These are phyloP conservation scores for Ceyx erithaca DNA, from an alignment of 2,797 vertebrate genomes.

Conservation along the genomic window DNA sequence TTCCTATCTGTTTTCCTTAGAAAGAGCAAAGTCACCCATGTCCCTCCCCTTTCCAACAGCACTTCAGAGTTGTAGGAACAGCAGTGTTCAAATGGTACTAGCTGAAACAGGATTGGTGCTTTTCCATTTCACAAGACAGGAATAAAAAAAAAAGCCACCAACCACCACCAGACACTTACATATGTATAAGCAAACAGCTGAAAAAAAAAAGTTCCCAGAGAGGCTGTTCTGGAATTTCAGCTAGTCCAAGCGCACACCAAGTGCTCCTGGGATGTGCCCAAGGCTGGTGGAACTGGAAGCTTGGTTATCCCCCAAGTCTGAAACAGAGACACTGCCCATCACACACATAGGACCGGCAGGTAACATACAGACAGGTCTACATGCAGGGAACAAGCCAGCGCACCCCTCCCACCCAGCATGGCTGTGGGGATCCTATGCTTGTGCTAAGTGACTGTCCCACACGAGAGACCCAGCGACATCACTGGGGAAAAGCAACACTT, in stretches of 20 bases:
- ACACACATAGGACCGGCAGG: accelerated
- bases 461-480: accelerated
- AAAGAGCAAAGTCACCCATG: neutral
- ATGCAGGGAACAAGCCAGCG: accelerated
- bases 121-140: neutral
- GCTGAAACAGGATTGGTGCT: neutral
- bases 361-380: accelerated
- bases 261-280: accelerated
- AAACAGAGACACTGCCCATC: neutral
- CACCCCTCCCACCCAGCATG: neutral
- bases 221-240: accelerated
- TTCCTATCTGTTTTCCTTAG: neutral
- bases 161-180: neutral
- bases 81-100: neutral
- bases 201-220: neutral
- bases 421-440: neutral
- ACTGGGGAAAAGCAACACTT: conserved; percentile 32
- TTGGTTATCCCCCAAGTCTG: neutral
- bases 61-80: neutral
- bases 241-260: accelerated
- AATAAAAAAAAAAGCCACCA: neutral
- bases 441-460: neutral
- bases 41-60: neutral
- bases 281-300: neutral
- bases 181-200: neutral